Base-by-base conservation (phyloP, 2,113 vertebrate species). In the Cisticola juncidis region DNA sequence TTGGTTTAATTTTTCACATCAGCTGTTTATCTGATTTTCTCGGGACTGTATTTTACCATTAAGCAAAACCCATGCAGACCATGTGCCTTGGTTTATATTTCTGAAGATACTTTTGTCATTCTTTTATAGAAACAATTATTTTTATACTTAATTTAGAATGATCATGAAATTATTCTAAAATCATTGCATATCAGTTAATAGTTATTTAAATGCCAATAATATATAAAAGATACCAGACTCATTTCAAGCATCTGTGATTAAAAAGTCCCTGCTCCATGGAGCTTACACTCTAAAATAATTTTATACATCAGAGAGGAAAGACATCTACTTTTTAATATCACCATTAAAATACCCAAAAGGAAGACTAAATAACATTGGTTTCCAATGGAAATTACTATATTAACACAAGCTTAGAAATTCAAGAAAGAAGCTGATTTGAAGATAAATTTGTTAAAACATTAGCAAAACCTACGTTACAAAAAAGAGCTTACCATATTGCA, bases 31-130 rank as follows among this genome's bases (percentile, higher is more conserved):
- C 35, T 35, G 36, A 79, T 60, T 94, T 92, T 68, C 35, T 86
- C 80, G 50, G 60, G 56, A 83, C 33, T 92, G 20, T 77, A 81
- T 56, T 95, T 96, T 93, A 97, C 94, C 94, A 96, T 96, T 97
- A 96, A 96, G 92, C 93, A 96, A 96, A 95, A 91, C 21, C 33
- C 48, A 70, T 68, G 90, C 62, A 94, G 84, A 95, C 58, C 71
- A 36, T 57, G 18, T 72, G 22, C 90, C 33, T 73, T 80, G 6
- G 13, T 83, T 95, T 82, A 58, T 94, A 95, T 96, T 97, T 97
- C 95, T 97, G 94, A 95, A 97, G 90, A 97, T 96, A 96, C 74
- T 73, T 94, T 58, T 6, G 9, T 29, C 58, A 61, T 82, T 87
- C 61, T 17, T 66, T 91, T 66, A 80, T 40, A 80, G 25, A 94